Base-by-base conservation (phyloP, 2,888 invertebrate species). In the Lasioglossum calceatum region DNA sequence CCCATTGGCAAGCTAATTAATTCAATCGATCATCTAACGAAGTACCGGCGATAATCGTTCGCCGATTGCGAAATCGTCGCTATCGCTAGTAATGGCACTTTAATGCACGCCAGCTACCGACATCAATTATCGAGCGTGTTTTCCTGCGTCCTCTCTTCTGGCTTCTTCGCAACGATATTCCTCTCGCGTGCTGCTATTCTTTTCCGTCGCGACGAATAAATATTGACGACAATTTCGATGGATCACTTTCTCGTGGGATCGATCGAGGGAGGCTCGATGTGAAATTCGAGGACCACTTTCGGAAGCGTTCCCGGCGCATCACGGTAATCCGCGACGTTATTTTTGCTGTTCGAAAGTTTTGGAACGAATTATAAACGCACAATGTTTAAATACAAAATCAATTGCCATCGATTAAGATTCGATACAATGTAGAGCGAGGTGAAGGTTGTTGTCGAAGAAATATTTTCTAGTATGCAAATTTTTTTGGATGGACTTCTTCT, bases 231-330 rank as follows among this genome's bases (percentile, higher is more conserved):
- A n/a, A 70, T 39, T 39, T 19, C 44, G 5, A 10, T 16, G 4
- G 8, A 23, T n/a, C 23, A 36, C 74, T 67, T 79, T 73, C 71
- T 36, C 81, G 39, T 19, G 32, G 14, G 19, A 50, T 81, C 61
- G 70, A 81, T 73, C 61, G 77, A n/a, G 23, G 70, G 39, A 47
- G 50, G 47, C 47, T 61, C 16, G 61, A 19, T 8, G 70, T 74
- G 84, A 78, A 78, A 79, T 73, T 42, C 4, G 14, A 42, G 12
- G 70, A 27, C 84, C 70, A 75, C 84, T 84, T 85, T 79, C 78
- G n/a, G 70, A 83, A 61, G 19, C 47, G 58, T 61, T 16, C 72
- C 14, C 44, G 58, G 23, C 16, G 36, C 36, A 19, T 42, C 27
- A 12, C 1, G 27, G 23, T n/a, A 73, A 72, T 73, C 64, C 67